phyloP scores from a whole-genome alignment of 2,113 vertebrate genomes.

The Fregata magnificens region DNA sequence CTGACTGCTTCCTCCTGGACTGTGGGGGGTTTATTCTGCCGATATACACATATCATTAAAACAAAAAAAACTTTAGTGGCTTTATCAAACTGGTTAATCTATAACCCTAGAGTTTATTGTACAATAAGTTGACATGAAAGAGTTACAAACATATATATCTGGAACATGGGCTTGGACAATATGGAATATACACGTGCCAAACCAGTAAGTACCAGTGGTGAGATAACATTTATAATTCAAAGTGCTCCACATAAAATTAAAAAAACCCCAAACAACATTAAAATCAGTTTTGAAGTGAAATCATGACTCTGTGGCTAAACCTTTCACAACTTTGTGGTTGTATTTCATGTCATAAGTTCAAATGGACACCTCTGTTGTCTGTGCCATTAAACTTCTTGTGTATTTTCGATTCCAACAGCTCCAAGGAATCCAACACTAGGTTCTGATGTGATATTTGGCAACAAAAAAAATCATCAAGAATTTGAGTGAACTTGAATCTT shows the following conservation, averaged over 20 bases:
- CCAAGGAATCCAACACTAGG: background rate
- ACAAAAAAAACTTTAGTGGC: background rate
- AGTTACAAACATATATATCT: background rate
- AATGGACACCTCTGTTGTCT: background rate
- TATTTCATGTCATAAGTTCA: background rate
- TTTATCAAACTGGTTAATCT: conserved; percentile 26
- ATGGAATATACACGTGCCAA: background rate
- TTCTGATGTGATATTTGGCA: background rate
- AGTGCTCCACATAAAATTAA: background rate
- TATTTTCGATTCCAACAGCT: background rate
- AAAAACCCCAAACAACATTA: background rate
- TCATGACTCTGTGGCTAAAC: background rate
- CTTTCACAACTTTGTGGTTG: background rate
- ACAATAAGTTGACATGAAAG: background rate
- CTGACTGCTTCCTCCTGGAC: too few relatives aligned
- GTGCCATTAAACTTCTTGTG: background rate
- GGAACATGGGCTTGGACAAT: background rate
- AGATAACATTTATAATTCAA: background rate
- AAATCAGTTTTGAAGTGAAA: background rate
- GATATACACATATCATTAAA: background rate
- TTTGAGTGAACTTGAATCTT: background rate
- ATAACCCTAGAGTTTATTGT: conserved; percentile 11
- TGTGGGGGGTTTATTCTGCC: too few relatives aligned
- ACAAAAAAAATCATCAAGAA: background rate
- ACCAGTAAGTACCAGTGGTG: background rate